Evolutionary conservation across 2,888 invertebrate genomes (phyloP), one percentile per base, ranked within the genome.

Genomic region (Dasypogon diadema): DNA sequence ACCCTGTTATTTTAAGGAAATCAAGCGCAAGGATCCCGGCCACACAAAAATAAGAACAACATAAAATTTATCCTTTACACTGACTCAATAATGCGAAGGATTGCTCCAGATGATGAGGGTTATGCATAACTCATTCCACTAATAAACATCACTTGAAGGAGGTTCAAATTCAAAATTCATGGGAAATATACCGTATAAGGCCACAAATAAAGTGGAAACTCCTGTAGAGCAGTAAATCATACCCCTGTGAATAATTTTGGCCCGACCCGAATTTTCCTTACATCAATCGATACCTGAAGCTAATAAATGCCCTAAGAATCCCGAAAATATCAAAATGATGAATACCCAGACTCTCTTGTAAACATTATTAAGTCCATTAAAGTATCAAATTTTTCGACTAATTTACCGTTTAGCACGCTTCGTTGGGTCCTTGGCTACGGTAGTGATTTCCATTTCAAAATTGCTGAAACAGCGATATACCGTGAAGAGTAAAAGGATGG

Each of bases 221-320:
- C 75, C 76, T 78, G 78, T 78, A 74, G 72, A 77, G 56, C 75
- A 75, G 74, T 78, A 78, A 78, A 78, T 78, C 78, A 78, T 78
- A 65, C 74, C 77, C 76, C 70, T 72, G 77, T 78, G 77, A 77
- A 77, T 78, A 78, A 78, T 78, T 77, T 76, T 56, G 48, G 48
- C 54, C 16, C 58, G 42, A 46, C 51, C 70, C 68, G 34, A 46
- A 21, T 5, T 26, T 46, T 54, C 37, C n/a, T 16, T 18, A n/a
- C 54, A 37, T 65, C 75, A 73, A 76, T 77, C 75, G 75, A 77
- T 77, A 76, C 70, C 48, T 72, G 75, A 70, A 51, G 75, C 37
- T 77, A 77, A 77, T 76, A 77, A 77, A 77, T 77, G 74, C 70
- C 48, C 30, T 12, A 55, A 54, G 72, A 68, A 34, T 58, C 75